Percentiles rank a stretch among this genome's conserved stretches.
phyloP scores from a whole-genome alignment of 2,888 invertebrate species.

The Scrobipalpa costella region DNA sequence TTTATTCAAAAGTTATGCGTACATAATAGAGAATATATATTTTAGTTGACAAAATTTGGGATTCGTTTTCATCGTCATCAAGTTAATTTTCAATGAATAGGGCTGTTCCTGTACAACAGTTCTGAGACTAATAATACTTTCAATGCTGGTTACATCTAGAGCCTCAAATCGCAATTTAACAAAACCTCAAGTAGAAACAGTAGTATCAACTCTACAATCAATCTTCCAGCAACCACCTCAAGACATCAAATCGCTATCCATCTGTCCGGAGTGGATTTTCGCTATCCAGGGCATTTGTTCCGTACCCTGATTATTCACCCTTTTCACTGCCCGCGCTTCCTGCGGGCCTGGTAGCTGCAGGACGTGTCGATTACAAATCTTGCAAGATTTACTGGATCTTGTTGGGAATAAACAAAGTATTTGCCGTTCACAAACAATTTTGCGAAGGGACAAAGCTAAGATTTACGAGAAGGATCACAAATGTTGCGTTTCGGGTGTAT shows the following conservation, averaged over 20 bases:
- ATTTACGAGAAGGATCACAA: not conserved
- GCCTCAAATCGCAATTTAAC: not conserved
- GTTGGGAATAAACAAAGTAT: slow-evolving; percentile 21
- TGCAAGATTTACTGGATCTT: slow-evolving; percentile 38
- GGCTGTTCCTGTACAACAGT: too few relatives aligned
- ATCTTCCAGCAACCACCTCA: slow-evolving; percentile 39
- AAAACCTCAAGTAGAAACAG: not conserved
- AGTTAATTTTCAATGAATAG: too few relatives aligned
- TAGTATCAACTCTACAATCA: slow-evolving; percentile 3
- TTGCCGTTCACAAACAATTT: slow-evolving; percentile 18
- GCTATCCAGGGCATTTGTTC: slow-evolving; percentile 58
- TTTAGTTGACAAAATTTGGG: too few relatives aligned
- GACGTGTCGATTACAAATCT: slow-evolving; percentile 51
- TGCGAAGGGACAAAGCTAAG: slow-evolving; percentile 12
- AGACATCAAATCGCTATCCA: slow-evolving; percentile 54
- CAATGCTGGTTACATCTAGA: too few relatives aligned
- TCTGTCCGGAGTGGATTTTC: slow-evolving; percentile 63
- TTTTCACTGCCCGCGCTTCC: slow-evolving; percentile 51
- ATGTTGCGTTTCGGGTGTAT: not conserved
- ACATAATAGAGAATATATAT: too few relatives aligned
- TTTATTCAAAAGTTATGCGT: too few relatives aligned
- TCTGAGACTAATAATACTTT: too few relatives aligned
- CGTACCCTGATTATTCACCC: slow-evolving; percentile 69
- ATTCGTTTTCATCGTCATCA: too few relatives aligned
- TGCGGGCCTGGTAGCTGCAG: slow-evolving; percentile 37